phyloP scores from a whole-genome alignment of 2,113 vertebrate genomes.

The Craseonycteris thonglongyai region DNA sequence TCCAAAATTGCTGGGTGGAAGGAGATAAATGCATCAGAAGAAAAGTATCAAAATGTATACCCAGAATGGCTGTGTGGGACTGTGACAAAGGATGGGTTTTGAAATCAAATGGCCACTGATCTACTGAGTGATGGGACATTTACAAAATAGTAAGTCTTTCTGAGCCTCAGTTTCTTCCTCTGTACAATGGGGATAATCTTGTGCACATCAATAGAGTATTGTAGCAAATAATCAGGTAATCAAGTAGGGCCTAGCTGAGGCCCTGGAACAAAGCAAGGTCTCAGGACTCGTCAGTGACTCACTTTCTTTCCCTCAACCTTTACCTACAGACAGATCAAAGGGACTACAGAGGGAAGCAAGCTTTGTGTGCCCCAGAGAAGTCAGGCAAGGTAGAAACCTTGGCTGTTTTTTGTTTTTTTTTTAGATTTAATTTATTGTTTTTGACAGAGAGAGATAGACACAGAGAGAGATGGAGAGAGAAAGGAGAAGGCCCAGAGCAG shows the following conservation, averaged over 20 bases:
- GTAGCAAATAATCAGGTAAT: neutral
- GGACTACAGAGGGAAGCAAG: neutral
- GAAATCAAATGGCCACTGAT: neutral
- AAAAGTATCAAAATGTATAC: neutral
- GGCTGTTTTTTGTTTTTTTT: no score
- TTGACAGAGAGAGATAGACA: no score
- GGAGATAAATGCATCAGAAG: neutral
- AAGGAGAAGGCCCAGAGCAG: no score
- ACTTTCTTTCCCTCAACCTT: neutral
- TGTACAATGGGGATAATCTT: neutral
- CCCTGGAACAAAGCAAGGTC: neutral
- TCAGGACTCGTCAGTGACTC: neutral
- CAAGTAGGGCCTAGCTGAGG: neutral
- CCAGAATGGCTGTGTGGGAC: neutral
- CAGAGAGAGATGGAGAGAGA: no score
- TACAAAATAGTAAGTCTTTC: neutral
- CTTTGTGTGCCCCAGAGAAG: neutral
- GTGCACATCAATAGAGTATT: rapidly evolving
- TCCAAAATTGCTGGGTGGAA: neutral
- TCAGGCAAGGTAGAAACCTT: neutral
- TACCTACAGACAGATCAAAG: neutral
- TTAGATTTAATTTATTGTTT: no score
- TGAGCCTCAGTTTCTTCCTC: neutral
- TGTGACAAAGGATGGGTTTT: neutral
- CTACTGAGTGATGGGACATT: neutral